These are phyloP conservation scores for Biston stratarius DNA, from an alignment of 2,888 invertebrate species.

Conservation along the genomic window DNA sequence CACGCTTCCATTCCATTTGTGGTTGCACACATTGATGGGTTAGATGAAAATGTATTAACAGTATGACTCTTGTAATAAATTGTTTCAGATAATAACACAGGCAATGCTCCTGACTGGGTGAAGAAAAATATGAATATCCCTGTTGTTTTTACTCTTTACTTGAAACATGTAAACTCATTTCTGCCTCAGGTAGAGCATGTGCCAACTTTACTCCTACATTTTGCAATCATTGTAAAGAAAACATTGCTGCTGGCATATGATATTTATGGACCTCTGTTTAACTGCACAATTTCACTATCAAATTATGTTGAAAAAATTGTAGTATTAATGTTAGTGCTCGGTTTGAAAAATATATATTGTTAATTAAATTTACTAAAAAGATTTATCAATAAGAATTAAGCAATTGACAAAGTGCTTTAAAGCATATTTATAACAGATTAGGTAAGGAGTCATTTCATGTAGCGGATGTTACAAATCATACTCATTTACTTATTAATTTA, in stretches of 20 bases:
- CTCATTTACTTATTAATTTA: no score
- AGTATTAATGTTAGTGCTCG: background rate
- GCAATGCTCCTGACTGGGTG: conserved; percentile 78
- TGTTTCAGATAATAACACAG: conserved; percentile 68
- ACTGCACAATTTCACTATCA: conserved; percentile 33
- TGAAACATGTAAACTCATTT: conserved; percentile 57
- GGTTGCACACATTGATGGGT: no score
- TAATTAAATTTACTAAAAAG: background rate
- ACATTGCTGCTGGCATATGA: conserved; percentile 63
- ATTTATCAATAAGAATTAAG: no score
- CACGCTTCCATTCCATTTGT: background rate
- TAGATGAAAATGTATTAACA: no score
- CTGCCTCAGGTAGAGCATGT: conserved; percentile 59
- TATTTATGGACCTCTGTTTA: conserved; percentile 74
- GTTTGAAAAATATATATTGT: background rate
- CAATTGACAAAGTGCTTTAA: background rate
- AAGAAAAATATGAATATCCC: conserved; percentile 73
- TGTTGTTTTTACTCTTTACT: conserved; percentile 69
- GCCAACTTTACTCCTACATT: conserved; percentile 53
- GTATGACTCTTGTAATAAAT: conserved; percentile 3
- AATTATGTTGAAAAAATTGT: conserved; percentile 7
- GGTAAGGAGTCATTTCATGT: no score
- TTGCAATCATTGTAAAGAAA: conserved; percentile 64
- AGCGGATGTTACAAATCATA: no score
- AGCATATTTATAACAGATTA: background rate